Evolutionary conservation across 2,797 vertebrate species (phyloP).

Genomic region (Enoplosus armatus): DNA sequence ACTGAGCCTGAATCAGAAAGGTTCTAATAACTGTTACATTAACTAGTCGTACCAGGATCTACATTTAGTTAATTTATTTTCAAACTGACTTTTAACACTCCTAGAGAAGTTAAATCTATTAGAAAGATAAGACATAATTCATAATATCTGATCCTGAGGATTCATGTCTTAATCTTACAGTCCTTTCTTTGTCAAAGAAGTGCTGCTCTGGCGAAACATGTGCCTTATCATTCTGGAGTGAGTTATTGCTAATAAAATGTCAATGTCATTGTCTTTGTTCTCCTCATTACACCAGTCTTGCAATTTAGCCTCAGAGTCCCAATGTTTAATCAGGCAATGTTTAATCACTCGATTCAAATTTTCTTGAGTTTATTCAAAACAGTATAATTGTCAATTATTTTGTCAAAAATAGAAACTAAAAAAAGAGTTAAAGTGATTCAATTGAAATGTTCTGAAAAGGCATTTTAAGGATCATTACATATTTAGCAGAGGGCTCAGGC

Average conservation of each 20-base stretch:
- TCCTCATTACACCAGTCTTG: slow-evolving; percentile 47
- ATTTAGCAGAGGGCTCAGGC: background rate
- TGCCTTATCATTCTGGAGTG: slow-evolving; percentile 52
- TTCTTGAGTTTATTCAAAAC: slow-evolving; percentile 20
- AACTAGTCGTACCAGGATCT: slow-evolving; percentile 16
- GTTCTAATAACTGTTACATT: slow-evolving; percentile 4
- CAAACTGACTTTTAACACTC: slow-evolving; percentile 13
- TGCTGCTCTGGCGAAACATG: slow-evolving; percentile 50
- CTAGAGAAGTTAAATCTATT: slow-evolving; percentile 31
- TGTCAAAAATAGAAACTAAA: slow-evolving; percentile 6
- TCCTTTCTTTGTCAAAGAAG: slow-evolving; percentile 50
- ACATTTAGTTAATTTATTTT: slow-evolving; percentile 31
- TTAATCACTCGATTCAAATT: slow-evolving; percentile 53
- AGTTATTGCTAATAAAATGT: slow-evolving; percentile 60
- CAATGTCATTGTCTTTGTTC: slow-evolving; percentile 56
- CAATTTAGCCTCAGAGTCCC: slow-evolving; percentile 25
- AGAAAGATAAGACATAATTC: slow-evolving; percentile 45
- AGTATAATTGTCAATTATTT: slow-evolving; percentile 1
- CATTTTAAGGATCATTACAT: background rate
- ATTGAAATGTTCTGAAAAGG: slow-evolving; percentile 2
- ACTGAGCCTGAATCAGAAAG: slow-evolving; percentile 5
- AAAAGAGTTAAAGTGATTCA: background rate
- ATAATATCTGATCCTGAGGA: slow-evolving; percentile 53
- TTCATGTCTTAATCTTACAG: slow-evolving; percentile 41
- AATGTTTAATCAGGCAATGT: slow-evolving; percentile 43